Base-by-base conservation (phyloP, 2,888 invertebrate genomes). In the Dolomedes plantarius region DNA sequence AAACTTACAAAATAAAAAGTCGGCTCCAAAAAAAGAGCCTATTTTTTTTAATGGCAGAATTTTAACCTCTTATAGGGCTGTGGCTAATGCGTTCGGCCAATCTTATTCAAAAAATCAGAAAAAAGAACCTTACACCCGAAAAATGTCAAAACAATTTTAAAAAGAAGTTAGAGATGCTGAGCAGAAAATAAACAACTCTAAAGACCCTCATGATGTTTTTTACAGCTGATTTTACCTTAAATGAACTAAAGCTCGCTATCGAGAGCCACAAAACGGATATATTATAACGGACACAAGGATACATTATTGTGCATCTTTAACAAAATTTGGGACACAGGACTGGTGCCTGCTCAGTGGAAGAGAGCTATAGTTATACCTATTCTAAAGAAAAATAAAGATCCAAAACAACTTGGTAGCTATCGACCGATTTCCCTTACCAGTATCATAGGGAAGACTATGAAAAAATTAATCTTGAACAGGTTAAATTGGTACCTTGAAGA, bases 51-150 rank as follows among this genome's bases (percentile, higher is more conserved):
- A 36, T 5, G 11, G 36, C 36, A 36, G 36, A 11, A 11, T 36
- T 36, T 36, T 36, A 11, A 7, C 36, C 36, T 36, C 36, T 7
- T 36, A 36, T 7, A 71, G 41, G 67, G 13, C 0, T 46, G 16
- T 67, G 2, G 41, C 31, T 23, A 65, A 76, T 46, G 67, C 46
- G 7, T 65, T 75, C 75, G 64, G 39, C 16, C 39, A 41, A 62
- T 13, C 9, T 11, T 65, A n/a, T 13, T 0, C 65, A 9, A 19
- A 64, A 39, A 28, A 5, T 11, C 39, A 64, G n/a, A 64, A n/a
- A 23, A 39, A 67, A n/a, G 67, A 3, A 5, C 5, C 2, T 16
- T 67, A 2, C 3, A 0, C 75, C 5, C 19, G 64, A 13, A 65
- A 39, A 1, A 64, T 28, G 9, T 19, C 36, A 75, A 39, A 41